phyloP scores from a whole-genome alignment of 2,797 vertebrate genomes.

The Sandelia bainsii region DNA sequence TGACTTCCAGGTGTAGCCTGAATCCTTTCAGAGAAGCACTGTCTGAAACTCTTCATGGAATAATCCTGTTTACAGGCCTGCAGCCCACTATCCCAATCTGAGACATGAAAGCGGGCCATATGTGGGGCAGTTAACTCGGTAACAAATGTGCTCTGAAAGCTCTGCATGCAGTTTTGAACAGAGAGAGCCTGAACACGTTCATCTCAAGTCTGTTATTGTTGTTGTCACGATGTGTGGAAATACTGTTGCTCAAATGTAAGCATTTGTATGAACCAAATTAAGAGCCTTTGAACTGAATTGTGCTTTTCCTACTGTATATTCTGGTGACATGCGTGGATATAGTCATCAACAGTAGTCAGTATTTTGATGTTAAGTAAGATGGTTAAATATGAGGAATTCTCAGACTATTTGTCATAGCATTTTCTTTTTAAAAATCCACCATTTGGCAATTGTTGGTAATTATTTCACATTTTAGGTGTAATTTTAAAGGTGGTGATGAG shows the following conservation, averaged over 20 bases:
- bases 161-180: constrained; percentile 51
- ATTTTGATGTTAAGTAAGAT: constrained; percentile 26
- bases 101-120: constrained; percentile 60
- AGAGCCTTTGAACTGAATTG: constrained; percentile 46
- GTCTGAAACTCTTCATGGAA: constrained; percentile 46
- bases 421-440: constrained; percentile 13
- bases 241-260: constrained; percentile 36
- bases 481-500: constrained; percentile 7
- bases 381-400: not conserved
- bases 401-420: not conserved
- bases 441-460: constrained; percentile 2
- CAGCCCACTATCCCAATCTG: constrained; percentile 39
- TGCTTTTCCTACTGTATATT: constrained; percentile 16
- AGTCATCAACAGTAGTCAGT: constrained; percentile 26
- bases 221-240: constrained; percentile 47
- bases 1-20: constrained; percentile 87
- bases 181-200: constrained; percentile 11
- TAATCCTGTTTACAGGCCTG: constrained; percentile 64
- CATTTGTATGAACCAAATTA: constrained; percentile 38
- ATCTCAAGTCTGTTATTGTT: constrained; percentile 39
- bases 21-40: constrained; percentile 42
- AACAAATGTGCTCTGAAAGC: constrained; percentile 46
- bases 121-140: constrained; percentile 45
- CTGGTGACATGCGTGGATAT: constrained; percentile 43
- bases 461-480: constrained; percentile 7